phyloP scores from a whole-genome alignment of 2,113 vertebrate genomes.

The Ptilorrhoa leucosticta region DNA sequence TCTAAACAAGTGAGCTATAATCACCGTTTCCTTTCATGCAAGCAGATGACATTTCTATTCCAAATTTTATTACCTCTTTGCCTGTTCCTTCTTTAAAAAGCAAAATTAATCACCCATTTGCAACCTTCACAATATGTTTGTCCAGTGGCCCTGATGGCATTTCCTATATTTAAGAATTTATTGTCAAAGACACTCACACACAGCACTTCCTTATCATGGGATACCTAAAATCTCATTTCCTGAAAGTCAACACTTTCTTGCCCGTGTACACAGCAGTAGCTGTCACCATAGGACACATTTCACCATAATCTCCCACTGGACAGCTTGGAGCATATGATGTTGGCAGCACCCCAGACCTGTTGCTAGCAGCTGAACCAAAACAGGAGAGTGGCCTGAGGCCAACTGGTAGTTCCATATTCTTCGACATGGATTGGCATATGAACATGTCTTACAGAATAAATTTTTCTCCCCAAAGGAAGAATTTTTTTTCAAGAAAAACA shows the following conservation, averaged over 20 bases:
- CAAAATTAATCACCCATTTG: not conserved
- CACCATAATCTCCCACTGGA: not conserved
- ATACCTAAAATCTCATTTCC: not conserved
- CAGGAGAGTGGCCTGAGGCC: not conserved
- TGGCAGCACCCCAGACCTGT: not conserved
- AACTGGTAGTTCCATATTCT: not conserved
- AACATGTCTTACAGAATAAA: not conserved
- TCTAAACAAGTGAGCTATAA: not conserved
- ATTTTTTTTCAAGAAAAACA: not conserved
- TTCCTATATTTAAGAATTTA: constrained; percentile 22
- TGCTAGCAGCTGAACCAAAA: not conserved
- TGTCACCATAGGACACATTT: not conserved
- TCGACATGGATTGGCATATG: not conserved
- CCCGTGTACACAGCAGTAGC: not conserved
- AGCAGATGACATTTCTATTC: not conserved
- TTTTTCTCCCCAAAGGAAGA: not conserved
- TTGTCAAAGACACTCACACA: not conserved
- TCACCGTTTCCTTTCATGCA: not conserved
- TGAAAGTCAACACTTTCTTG: not conserved
- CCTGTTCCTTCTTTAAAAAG: not conserved
- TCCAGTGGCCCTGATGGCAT: not conserved
- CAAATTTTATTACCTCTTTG: not conserved
- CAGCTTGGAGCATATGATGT: not conserved
- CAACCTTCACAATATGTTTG: not conserved
- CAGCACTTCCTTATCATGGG: not conserved